These are phyloP conservation scores for Tauraco erythrolophus DNA, from an alignment of 2,113 vertebrate genomes.

Conservation along the genomic window DNA sequence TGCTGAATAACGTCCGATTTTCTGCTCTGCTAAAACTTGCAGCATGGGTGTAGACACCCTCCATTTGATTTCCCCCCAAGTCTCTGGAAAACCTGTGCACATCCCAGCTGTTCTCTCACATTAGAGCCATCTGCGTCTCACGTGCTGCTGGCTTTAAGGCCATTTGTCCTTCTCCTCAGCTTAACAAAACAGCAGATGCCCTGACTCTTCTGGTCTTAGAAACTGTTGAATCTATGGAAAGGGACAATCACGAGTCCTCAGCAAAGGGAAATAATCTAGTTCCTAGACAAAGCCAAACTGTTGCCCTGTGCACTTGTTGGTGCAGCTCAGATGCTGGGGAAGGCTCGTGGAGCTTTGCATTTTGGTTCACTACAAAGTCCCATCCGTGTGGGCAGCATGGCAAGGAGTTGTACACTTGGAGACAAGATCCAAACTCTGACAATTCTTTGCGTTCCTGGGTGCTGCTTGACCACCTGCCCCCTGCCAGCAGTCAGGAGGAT, in stretches of 20 bases:
- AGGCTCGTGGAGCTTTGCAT: neutral
- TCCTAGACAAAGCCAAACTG: neutral
- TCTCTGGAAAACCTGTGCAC: neutral
- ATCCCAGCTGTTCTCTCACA: neutral
- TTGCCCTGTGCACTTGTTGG: neutral
- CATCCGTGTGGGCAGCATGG: neutral
- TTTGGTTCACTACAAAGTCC: neutral
- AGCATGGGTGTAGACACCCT: neutral
- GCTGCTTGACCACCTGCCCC: neutral
- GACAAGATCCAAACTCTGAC: neutral
- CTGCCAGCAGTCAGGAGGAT: accelerated
- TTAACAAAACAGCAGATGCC: too few relatives aligned
- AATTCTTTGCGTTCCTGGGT: neutral
- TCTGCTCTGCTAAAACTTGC: neutral
- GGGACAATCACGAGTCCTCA: neutral
- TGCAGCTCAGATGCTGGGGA: neutral
- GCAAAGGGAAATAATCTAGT: neutral
- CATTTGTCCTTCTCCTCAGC: neutral
- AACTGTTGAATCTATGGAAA: neutral
- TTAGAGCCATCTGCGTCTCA: accelerated
- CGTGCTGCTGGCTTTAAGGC: neutral
- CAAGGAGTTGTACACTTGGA: neutral
- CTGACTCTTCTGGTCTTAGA: neutral
- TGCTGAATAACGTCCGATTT: neutral
- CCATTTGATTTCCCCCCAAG: accelerated